These are phyloP conservation scores for Numenius arquata DNA, from an alignment of 2,113 vertebrate genomes.

Conservation along the genomic window DNA sequence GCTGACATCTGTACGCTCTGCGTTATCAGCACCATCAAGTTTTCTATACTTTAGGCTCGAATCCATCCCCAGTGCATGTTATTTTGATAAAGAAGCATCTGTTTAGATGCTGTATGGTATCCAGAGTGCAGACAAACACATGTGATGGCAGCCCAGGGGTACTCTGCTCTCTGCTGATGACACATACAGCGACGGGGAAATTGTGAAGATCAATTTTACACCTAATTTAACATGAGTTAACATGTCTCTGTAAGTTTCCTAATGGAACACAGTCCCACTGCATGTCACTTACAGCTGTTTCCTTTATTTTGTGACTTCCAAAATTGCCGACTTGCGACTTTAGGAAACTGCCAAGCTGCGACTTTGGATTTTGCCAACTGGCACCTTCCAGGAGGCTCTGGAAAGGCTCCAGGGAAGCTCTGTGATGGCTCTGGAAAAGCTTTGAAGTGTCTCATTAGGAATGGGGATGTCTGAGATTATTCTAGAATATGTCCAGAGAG, in stretches of 20 bases:
- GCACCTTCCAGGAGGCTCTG: not conserved
- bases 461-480: not conserved
- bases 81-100: not conserved
- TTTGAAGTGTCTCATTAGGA: not conserved
- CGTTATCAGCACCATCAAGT: not conserved
- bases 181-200: not conserved
- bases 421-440: not conserved
- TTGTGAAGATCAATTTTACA: slow-evolving; percentile 4
- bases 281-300: not conserved
- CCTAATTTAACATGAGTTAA: not conserved
- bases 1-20: not conserved
- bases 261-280: not conserved
- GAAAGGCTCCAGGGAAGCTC: not conserved
- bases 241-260: not conserved
- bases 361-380: not conserved
- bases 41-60: not conserved
- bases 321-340: not conserved
- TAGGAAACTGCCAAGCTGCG: not conserved
- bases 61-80: not conserved
- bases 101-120: not conserved
- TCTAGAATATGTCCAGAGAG: not conserved
- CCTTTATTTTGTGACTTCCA: not conserved
- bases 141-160: not conserved
- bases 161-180: not conserved
- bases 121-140: not conserved